Conservation (phyloP, 2,888 invertebrate genomes). For the Epirrhoe alternata region DNA sequence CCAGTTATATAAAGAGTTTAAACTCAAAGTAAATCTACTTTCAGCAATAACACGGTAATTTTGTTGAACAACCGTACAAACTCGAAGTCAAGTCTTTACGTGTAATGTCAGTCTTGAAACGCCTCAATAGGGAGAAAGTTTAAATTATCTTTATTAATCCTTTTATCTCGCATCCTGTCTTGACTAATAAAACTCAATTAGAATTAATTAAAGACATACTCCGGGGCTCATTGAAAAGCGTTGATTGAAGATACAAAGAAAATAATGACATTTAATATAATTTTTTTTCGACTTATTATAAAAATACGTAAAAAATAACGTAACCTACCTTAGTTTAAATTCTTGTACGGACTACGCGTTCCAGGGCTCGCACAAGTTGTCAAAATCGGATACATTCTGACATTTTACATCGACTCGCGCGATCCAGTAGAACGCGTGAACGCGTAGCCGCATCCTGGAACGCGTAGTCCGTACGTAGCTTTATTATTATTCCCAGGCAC, state of each 20-base stretch:
- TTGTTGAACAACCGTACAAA: slow-evolving; percentile 3
- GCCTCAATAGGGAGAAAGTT: slow-evolving; percentile 41
- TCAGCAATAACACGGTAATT: neutral
- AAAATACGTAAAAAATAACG: too few relatives aligned
- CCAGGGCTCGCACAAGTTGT: too few relatives aligned
- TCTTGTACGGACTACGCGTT: too few relatives aligned
- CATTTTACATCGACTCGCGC: too few relatives aligned
- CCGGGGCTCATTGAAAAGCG: neutral
- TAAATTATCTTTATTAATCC: slow-evolving; percentile 56
- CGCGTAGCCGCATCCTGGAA: too few relatives aligned
- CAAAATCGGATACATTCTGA: too few relatives aligned
- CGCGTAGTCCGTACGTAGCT: too few relatives aligned
- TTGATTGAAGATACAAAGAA: neutral
- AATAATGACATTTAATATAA: neutral
- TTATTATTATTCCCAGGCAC: too few relatives aligned
- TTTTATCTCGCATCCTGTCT: slow-evolving; percentile 66
- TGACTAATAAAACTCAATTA: slow-evolving; percentile 45
- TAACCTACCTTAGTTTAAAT: too few relatives aligned
- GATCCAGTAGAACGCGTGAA: too few relatives aligned
- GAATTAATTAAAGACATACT: slow-evolving; percentile 31
- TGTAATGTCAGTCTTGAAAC: slow-evolving; percentile 15
- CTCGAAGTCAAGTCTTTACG: slow-evolving; percentile 1
- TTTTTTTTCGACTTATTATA: too few relatives aligned
- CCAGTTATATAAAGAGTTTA: neutral
- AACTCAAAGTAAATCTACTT: neutral